These are phyloP conservation scores for Cryptophagus acutangulus DNA, from an alignment of 2,888 invertebrate species.

Conservation along the genomic window DNA sequence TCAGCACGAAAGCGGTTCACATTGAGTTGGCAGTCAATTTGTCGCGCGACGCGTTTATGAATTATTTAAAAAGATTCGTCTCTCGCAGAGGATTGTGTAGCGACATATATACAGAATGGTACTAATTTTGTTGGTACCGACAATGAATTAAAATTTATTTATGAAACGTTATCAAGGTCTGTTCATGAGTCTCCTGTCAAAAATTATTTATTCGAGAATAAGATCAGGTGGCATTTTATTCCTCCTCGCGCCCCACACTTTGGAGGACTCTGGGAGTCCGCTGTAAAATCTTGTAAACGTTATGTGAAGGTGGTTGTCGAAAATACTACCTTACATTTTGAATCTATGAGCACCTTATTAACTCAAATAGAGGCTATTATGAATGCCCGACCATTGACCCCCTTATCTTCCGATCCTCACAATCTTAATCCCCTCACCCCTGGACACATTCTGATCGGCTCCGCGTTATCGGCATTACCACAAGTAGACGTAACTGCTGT, in stretches of 20 bases:
- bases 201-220: not conserved
- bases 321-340: constrained; percentile 21
- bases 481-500: not conserved
- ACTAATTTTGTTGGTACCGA: constrained; percentile 15
- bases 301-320: constrained; percentile 18
- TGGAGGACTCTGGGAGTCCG: not conserved
- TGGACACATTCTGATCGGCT: not conserved
- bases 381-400: constrained; percentile 28
- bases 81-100: constrained; percentile 7
- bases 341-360: constrained; percentile 28
- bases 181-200: too few species aligned
- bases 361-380: constrained; percentile 28
- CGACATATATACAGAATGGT: constrained; percentile 8
- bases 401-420: not conserved
- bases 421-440: not conserved
- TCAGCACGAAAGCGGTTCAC: constrained; percentile 12
- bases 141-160: not conserved
- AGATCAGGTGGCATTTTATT: not conserved
- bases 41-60: constrained; percentile 9
- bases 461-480: not conserved
- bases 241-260: not conserved
- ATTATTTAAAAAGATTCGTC: constrained; percentile 12
- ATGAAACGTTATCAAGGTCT: not conserved
- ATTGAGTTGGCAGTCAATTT: constrained; percentile 11
- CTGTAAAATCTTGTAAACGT: not conserved